Base-by-base conservation (phyloP, 2,797 vertebrate species). In the Pempheris klunzingeri region DNA sequence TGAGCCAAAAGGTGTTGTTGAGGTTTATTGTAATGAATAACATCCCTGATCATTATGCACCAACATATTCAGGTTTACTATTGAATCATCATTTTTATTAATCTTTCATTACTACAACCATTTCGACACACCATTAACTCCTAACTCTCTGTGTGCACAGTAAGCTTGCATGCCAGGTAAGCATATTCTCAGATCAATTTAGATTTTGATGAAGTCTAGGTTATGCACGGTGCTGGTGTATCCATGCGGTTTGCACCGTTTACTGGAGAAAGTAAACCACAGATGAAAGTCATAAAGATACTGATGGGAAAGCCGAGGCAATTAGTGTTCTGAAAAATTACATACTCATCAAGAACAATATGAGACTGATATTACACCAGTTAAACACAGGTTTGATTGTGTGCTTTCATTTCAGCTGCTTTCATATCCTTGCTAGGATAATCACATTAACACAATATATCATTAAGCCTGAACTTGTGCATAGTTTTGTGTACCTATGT, bases 181-280 rank as follows among this genome's bases (percentile, higher is more conserved):
- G 75, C 74, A 83, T 67, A 73, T 81, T 54, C 22, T 78, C 47
- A 82, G 65, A 79, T 74, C 24, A 57, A 76, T 83, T 55, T 68
- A 34, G 74, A 44, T 53, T 64, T 55, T 63, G 73, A 80, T 77
- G 46, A 84, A 71, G 49, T 24, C 50, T 79, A 24, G 17, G 57
- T 77, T 76, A 11, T 24, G 47, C 34, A 53, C 0, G 2, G 26
- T 12, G 22, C 30, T 47, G 39, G 49, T 11, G 36, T 22, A 74
- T 62, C 38, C 1, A 3, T 30, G 46, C 13, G 32, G 30, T 71
- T 68, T 52, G 44, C 43, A 26, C 5, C 7, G 1, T 82, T 60
- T 69, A 43, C 53, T 46, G 22, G 15, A 24, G 22, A 75, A 65
- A 50, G 26, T 20, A 38, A 41, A n/a, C 6, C 30, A 44, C 12